Evolutionary conservation across 2,888 invertebrate genomes (phyloP).

Genomic region (Tipula lateralis): DNA sequence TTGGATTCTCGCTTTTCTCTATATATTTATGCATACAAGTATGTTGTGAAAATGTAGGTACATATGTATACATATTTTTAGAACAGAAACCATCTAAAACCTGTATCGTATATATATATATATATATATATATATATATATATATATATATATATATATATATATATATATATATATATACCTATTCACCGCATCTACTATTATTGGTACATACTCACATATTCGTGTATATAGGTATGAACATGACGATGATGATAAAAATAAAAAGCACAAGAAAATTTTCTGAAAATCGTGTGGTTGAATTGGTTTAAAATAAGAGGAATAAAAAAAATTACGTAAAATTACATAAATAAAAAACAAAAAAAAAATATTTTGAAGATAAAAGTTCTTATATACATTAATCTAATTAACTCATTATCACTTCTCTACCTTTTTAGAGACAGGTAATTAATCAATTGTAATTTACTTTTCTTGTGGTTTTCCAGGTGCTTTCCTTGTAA

Average conservation of each 20-base stretch:
- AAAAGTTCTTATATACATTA: conserved; percentile 19
- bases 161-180: not conserved
- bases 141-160: too few species aligned
- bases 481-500: not conserved
- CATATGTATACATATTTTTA: not conserved
- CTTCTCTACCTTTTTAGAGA: conserved; percentile 2
- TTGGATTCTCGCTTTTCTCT: not conserved
- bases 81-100: not conserved
- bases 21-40: not conserved
- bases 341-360: not conserved
- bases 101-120: not conserved
- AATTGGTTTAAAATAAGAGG: conserved; percentile 6
- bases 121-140: too few species aligned
- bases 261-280: conserved; percentile 11
- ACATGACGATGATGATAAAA: not conserved
- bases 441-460: conserved; percentile 24
- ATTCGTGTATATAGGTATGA: not conserved
- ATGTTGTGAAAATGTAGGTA: not conserved
- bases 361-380: not conserved
- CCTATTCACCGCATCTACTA: not conserved
- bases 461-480: conserved; percentile 24
- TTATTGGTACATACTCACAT: not conserved
- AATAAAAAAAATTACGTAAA: not conserved
- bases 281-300: conserved; percentile 19
- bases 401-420: conserved; percentile 24